Conservation (phyloP, 2,113 vertebrate species). For the Nipponia nippon region DNA sequence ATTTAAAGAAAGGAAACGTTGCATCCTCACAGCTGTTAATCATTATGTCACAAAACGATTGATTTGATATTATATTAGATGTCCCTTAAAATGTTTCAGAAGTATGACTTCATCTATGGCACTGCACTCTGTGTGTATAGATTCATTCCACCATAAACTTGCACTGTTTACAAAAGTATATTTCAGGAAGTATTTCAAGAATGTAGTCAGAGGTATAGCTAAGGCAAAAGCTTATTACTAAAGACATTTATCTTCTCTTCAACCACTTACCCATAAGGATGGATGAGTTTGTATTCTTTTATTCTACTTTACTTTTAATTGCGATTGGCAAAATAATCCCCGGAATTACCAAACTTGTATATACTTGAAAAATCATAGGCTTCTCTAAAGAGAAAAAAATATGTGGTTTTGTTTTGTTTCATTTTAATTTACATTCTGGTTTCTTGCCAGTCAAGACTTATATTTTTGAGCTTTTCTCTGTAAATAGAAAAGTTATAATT, state of each 20-base stretch:
- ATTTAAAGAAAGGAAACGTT: not conserved
- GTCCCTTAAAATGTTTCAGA: not conserved
- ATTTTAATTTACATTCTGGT: not conserved
- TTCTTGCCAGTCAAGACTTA: not conserved
- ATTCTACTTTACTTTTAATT: not conserved
- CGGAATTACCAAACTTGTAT: not conserved
- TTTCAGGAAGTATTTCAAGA: conserved; percentile 18
- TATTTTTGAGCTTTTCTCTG: not conserved
- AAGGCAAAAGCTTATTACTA: not conserved
- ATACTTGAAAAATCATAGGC: not conserved
- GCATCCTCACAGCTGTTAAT: not conserved
- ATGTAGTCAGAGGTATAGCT: not conserved
- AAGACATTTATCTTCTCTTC: not conserved
- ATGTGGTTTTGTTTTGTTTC: not conserved
- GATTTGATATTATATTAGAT: not conserved
- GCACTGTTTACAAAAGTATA: not conserved
- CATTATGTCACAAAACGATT: not conserved
- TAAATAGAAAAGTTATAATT: not conserved
- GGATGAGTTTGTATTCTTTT: not conserved
- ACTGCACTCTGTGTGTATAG: not conserved
- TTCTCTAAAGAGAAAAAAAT: not conserved
- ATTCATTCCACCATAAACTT: not conserved
- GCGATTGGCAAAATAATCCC: not conserved
- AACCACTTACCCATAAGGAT: not conserved
- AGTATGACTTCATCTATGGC: not conserved